These are phyloP conservation scores for Drosophila jambulina DNA, from an alignment of 1,140 invertebrate genomes.

Conservation along the genomic window DNA sequence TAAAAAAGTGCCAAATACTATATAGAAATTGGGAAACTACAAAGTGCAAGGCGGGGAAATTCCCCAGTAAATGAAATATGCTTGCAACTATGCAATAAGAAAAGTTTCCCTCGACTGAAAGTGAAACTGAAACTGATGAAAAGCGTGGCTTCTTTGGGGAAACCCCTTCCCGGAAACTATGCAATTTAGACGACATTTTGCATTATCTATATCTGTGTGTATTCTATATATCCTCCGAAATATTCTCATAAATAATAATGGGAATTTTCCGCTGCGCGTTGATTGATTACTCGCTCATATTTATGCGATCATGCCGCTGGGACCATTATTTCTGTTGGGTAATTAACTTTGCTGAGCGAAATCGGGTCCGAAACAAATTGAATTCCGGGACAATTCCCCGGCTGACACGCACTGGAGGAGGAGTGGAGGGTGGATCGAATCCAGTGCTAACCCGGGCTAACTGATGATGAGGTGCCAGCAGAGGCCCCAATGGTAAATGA, in stretches of 20 bases:
- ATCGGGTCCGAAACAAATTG: slow-evolving; percentile 41
- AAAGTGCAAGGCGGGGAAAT: slow-evolving; percentile 27
- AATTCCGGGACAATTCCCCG: slow-evolving; percentile 32
- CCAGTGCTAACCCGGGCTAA: slow-evolving; percentile 5
- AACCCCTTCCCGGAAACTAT: not conserved
- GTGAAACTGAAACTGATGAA: slow-evolving; percentile 33
- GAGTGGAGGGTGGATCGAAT: not conserved
- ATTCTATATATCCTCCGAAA: not conserved
- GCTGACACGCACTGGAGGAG: slow-evolving; percentile 19
- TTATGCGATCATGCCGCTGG: slow-evolving; percentile 24
- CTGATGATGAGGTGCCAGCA: slow-evolving; percentile 13
- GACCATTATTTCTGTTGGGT: slow-evolving; percentile 14
- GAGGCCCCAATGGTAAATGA: slow-evolving; percentile 44
- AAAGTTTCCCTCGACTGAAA: slow-evolving; percentile 31
- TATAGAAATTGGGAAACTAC: slow-evolving; percentile 55
- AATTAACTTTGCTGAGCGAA: slow-evolving; percentile 37
- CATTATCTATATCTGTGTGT: not conserved
- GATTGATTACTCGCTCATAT: slow-evolving; percentile 35
- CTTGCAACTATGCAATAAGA: slow-evolving; percentile 35
- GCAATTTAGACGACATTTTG: not conserved
- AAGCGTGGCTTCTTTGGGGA: slow-evolving; percentile 2
- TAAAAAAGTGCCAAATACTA: slow-evolving; percentile 62
- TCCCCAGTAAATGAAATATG: slow-evolving; percentile 63
- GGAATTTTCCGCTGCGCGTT: not conserved
- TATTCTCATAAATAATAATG: slow-evolving; percentile 2